Evolutionary conservation across 2,113 vertebrate genomes (phyloP), one percentile per base, ranked within the genome.

Genomic region (Bufo bufo): DNA sequence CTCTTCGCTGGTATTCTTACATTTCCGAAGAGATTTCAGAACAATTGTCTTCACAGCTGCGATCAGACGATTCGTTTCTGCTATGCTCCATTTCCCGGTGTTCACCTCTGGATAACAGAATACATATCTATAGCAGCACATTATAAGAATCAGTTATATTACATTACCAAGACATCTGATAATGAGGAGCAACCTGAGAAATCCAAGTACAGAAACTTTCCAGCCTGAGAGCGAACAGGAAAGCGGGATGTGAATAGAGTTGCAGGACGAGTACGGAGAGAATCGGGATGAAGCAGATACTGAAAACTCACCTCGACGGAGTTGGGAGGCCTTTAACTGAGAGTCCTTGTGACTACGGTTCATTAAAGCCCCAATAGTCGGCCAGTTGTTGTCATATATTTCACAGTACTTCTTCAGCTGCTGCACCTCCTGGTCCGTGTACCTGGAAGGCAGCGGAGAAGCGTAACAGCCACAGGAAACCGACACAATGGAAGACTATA

Each of bases 351-450:
- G 92, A 23, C 92, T 95, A 4, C 95, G 94, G 16, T 92, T 91
- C 90, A 96, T 94, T 90, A 94, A 3, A 19, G 87, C 88, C 0
- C 93, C 93, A 2, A 96, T 94, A 87, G 93, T 95, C 23, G 90
- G 93, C 95, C 95, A 96, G 3, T 95, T 84, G 2, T 95, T 95
- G 3, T 95, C 95, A 6, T 95, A 90, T 12, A 94, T 33, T 56
- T 91, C 84, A 0, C 93, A 85, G 17, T 94, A 94, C 0, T 79
- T 85, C 90, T 93, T 95, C 16, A 96, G 19, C 77, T 92, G 90
- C 77, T 93, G 81, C 0, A 65, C 90, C 7, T 96, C 95, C 49
- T 91, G 91, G 0, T 59, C 0, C 17, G 93, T 92, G 19, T 94
- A 96, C 82, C 95, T 96, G 56, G 7, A 56, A 74, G 65, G 47